phyloP scores from a whole-genome alignment of 2,888 invertebrate genomes.

The Geophilus truncorum region DNA sequence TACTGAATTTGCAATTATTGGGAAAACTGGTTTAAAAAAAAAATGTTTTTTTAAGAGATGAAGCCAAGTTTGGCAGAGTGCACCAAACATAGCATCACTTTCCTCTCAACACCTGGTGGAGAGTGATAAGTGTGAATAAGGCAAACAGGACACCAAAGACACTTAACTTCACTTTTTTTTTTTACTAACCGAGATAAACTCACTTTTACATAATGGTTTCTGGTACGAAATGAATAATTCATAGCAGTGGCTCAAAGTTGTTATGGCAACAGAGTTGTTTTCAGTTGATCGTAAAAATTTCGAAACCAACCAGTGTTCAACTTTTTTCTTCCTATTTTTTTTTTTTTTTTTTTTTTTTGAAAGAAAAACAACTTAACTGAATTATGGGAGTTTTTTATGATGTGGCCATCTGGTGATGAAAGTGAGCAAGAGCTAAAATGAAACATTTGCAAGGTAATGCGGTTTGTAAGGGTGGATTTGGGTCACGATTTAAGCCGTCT shows the following conservation, averaged over 20 bases:
- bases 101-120: background rate
- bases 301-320: background rate
- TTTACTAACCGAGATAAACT: too few relatives aligned
- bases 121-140: background rate
- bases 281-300: background rate
- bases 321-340: too few relatives aligned
- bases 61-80: too few relatives aligned
- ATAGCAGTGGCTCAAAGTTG: background rate
- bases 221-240: background rate
- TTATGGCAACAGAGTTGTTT: background rate
- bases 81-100: too few relatives aligned
- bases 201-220: background rate
- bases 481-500: background rate
- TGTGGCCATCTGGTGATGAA: background rate
- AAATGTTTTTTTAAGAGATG: too few relatives aligned
- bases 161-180: too few relatives aligned
- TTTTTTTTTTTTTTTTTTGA: too few relatives aligned
- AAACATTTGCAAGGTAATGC: background rate
- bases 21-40: too few relatives aligned
- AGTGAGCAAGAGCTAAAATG: background rate
- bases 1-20: too few relatives aligned
- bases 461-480: background rate
- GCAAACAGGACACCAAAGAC: background rate
- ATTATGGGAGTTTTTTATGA: background rate
- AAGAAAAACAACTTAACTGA: too few relatives aligned